phyloP scores from a whole-genome alignment of 2,113 vertebrate genomes.

The Gavialis gangeticus region DNA sequence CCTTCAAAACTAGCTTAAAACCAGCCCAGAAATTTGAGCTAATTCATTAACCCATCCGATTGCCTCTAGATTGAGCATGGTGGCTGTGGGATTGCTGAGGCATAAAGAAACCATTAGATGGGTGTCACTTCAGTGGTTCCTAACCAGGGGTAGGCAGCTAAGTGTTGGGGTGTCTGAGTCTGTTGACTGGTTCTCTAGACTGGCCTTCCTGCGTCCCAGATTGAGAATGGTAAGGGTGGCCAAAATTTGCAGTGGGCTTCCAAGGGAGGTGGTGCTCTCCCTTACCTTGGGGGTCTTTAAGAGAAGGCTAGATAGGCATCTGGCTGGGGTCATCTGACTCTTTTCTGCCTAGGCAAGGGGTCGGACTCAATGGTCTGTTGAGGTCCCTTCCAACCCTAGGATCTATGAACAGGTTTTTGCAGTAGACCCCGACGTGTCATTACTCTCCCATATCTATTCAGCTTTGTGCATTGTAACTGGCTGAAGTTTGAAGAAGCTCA shows the following conservation, averaged over 20 bases:
- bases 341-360: too few relatives aligned
- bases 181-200: neutral
- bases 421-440: neutral
- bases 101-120: neutral
- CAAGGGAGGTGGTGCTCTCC: too few relatives aligned
- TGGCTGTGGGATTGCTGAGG: neutral
- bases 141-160: neutral
- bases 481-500: neutral
- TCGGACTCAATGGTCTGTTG: too few relatives aligned
- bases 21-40: neutral
- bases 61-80: neutral
- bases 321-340: too few relatives aligned
- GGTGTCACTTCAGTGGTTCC: neutral
- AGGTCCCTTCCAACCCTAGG: too few relatives aligned
- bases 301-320: too few relatives aligned
- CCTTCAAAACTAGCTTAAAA: slow-evolving; percentile 27
- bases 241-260: too few relatives aligned
- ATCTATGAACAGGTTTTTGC: neutral
- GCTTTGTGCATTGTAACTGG: neutral
- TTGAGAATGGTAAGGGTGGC: too few relatives aligned
- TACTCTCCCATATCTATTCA: neutral
- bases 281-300: too few relatives aligned
- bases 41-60: slow-evolving; percentile 19
- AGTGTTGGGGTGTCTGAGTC: neutral
- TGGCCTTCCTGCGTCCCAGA: neutral